A percentile compares a stretch with the other conserved stretches of the same genome.
Conservation (phyloP, 2,113 vertebrate species). For the Triplophysa dalaica region DNA sequence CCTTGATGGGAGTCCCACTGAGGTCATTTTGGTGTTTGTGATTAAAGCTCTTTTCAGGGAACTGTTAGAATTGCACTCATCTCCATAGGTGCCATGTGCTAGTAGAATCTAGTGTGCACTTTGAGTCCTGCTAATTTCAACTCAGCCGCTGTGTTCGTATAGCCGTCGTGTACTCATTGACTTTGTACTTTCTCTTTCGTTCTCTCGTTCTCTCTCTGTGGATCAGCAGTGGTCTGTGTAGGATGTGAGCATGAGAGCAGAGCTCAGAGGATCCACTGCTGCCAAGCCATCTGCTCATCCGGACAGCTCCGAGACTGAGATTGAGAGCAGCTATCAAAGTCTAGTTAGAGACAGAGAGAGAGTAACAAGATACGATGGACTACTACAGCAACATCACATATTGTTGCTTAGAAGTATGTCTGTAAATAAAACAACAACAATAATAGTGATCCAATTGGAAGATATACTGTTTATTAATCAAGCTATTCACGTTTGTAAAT, state of each 20-base stretch:
- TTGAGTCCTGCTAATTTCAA: slow-evolving; percentile 65
- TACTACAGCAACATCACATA: not conserved
- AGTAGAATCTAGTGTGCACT: slow-evolving; percentile 56
- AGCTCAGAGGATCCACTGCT: slow-evolving; percentile 66
- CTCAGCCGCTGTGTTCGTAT: slow-evolving; percentile 60
- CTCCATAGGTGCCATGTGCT: slow-evolving; percentile 44
- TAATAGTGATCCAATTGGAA: no score
- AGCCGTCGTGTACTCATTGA: slow-evolving; percentile 3
- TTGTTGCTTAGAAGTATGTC: no score
- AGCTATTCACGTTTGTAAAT: no score
- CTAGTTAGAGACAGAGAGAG: slow-evolving; percentile 8
- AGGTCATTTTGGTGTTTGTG: slow-evolving; percentile 56
- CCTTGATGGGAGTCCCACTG: slow-evolving; percentile 57
- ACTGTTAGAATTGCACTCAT: slow-evolving; percentile 13
- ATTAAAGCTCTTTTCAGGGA: slow-evolving; percentile 44
- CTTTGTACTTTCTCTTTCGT: slow-evolving; percentile 22
- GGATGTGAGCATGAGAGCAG: slow-evolving; percentile 62
- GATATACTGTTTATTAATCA: no score
- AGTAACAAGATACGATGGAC: not conserved
- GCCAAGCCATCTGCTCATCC: slow-evolving; percentile 73
- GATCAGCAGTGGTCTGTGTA: slow-evolving; percentile 61
- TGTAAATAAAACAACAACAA: no score
- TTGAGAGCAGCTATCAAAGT: slow-evolving; percentile 31
- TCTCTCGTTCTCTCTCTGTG: slow-evolving; percentile 55
- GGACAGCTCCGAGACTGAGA: slow-evolving; percentile 41